Evolutionary conservation across 2,888 invertebrate genomes (phyloP).

Genomic region (Drosophila seclusa): DNA sequence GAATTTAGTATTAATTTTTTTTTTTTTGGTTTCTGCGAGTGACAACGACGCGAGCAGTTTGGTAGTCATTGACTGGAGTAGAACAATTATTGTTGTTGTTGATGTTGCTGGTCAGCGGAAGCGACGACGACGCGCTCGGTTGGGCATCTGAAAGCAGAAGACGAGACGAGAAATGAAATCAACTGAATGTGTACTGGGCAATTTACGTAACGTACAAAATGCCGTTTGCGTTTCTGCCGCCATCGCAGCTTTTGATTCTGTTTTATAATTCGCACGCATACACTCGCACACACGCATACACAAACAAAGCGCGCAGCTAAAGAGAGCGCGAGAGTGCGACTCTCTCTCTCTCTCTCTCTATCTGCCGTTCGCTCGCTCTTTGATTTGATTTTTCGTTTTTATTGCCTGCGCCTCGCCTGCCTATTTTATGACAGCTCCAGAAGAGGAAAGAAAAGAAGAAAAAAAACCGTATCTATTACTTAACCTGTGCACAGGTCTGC

Average conservation of each 20-base stretch:
- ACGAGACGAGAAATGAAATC: conserved; percentile 58
- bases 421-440: conserved; percentile 55
- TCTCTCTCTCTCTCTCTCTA: background rate
- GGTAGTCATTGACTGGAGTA: conserved; percentile 17
- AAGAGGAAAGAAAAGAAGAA: conserved; percentile 21
- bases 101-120: conserved; percentile 39
- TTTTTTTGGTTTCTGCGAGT: background rate
- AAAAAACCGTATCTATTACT: conserved; percentile 70
- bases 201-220: conserved; percentile 72
- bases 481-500: conserved; percentile 41
- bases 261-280: conserved; percentile 70
- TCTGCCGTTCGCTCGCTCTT: conserved; percentile 34
- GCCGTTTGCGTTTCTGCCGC: conserved; percentile 66
- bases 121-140: conserved; percentile 38
- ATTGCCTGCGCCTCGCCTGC: conserved; percentile 40
- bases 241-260: conserved; percentile 78
- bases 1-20: background rate
- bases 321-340: conserved; percentile 7
- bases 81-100: conserved; percentile 13
- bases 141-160: conserved; percentile 57
- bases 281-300: conserved; percentile 12
- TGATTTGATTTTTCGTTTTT: conserved; percentile 46
- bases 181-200: conserved; percentile 29
- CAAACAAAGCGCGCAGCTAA: conserved; percentile 15
- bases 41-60: conserved; percentile 15